A percentile compares a stretch with the other conserved stretches of the same genome.
Conservation (phyloP, 2,797 vertebrate species). For the Poecilia velifera region DNA sequence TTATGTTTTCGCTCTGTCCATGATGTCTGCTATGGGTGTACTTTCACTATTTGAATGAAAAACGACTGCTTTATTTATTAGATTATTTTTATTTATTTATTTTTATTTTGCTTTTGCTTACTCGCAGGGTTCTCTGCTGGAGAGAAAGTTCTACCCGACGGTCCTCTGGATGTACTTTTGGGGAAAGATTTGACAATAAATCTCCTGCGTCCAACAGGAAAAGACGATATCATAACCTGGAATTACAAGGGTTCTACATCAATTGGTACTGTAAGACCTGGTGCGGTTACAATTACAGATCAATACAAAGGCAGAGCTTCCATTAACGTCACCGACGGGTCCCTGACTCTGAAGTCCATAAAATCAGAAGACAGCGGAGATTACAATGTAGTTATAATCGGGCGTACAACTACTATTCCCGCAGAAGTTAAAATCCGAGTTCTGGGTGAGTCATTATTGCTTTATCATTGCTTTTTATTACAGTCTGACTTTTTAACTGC, state of each 20-base stretch:
- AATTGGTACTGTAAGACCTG: no score
- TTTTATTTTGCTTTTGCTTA: not conserved
- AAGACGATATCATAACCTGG: rapidly evolving
- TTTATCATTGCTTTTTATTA: no score
- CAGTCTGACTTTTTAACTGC: no score
- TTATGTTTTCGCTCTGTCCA: not conserved
- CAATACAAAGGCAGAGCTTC: rapidly evolving
- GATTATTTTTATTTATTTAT: not conserved
- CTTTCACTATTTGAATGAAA: not conserved
- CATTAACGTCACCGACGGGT: rapidly evolving
- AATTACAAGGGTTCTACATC: no score
- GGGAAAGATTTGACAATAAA: conserved; percentile 34
- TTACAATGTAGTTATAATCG: no score
- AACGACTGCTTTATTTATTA: not conserved
- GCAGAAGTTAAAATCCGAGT: conserved; percentile 28
- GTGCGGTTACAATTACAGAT: rapidly evolving
- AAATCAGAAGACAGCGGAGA: conserved; percentile 15
- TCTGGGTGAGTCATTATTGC: conserved; percentile 53
- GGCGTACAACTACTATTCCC: no score
- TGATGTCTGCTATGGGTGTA: not conserved
- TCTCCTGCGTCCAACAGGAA: rapidly evolving
- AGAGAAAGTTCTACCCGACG: not conserved
- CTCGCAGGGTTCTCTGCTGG: conserved; percentile 21
- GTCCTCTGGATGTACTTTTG: conserved; percentile 17
- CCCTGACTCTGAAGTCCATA: conserved; percentile 8